A percentile compares a stretch with the other conserved stretches of the same genome.
Evolutionary conservation across 2,888 invertebrate genomes (phyloP).

Genomic region (Yponomeuta evonymella): DNA sequence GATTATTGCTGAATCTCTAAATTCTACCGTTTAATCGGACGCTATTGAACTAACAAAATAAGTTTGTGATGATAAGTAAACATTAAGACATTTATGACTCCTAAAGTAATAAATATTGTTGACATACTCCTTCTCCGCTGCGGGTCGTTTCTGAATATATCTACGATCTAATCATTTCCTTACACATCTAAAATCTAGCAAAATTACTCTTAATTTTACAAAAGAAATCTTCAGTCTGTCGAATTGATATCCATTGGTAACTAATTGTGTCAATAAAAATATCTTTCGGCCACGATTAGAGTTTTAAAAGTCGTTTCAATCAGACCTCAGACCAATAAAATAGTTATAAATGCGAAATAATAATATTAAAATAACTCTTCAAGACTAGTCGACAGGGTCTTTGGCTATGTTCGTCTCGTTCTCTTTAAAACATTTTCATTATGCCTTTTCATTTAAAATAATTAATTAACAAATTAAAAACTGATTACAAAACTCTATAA

Average conservation of each 20-base stretch:
- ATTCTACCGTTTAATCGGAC: not conserved
- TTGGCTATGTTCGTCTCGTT: slow-evolving; percentile 53
- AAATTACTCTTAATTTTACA: slow-evolving; percentile 25
- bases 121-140: not conserved
- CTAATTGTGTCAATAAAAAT: slow-evolving; percentile 14
- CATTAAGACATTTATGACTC: not conserved
- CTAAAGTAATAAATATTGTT: not conserved
- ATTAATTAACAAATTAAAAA: slow-evolving; percentile 21
- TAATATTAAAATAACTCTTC: slow-evolving; percentile 45
- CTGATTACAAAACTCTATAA: slow-evolving; percentile 13
- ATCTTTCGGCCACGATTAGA: not conserved
- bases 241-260: slow-evolving; percentile 33
- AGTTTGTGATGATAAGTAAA: not conserved
- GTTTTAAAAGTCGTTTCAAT: too few species aligned
- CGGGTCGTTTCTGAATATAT: not conserved
- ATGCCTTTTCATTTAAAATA: slow-evolving; percentile 1
- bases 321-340: not conserved
- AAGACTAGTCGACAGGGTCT: slow-evolving; percentile 66
- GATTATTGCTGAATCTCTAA: not conserved
- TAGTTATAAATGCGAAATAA: slow-evolving; percentile 46
- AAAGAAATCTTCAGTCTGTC: slow-evolving; percentile 42
- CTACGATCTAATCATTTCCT: slow-evolving; percentile 1
- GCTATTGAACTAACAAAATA: not conserved
- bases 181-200: slow-evolving; percentile 27
- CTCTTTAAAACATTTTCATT: slow-evolving; percentile 12